Evolutionary conservation across 2,113 vertebrate species (phyloP), one percentile per base, ranked within the genome.

Genomic region (Epinephelus cyanopodus): DNA sequence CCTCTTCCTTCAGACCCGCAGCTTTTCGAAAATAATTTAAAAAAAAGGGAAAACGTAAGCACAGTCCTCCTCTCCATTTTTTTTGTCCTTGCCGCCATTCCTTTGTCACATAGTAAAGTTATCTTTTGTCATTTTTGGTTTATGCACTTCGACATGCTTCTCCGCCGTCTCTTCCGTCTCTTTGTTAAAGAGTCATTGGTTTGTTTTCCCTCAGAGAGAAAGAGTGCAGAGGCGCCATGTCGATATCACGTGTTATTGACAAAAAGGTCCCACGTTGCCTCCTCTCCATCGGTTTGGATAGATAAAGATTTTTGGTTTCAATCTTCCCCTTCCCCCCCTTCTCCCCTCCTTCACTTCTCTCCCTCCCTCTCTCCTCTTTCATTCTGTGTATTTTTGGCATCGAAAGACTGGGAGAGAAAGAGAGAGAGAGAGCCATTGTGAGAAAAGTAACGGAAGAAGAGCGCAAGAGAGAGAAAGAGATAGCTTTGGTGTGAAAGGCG

Each of bases 321-420:
- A 91, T 94, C 91, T 91, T 89, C 82, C 92, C 80, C 84, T 88
- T 90, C 74, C 79, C 64, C 60, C 42, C 11, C 64, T 88, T 90
- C 85, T 88, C 85, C 87, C 87, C 83, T 88, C 87, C 83, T 90
- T 81, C 83, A 84, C 86, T 18, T 88, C 86, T 84, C 79, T 90
- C 91, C 76, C 82, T 94, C 93, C 86, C 73, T 94, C 94, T 93
- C 94, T 93, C 91, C 92, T 93, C 93, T 94, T 95, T 94, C 94
- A 94, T 94, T 93, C 93, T 94, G 92, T 95, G 87, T 95, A 94
- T 95, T 95, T 96, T 95, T 96, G 95, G 94, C 94, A 95, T 95
- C 60, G 93, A 94, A 94, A 94, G 93, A 94, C 90, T 64, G 83
- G 85, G 94, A 95, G 94, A 95, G 92, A 93, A 82, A 66, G 92